A percentile compares a stretch with the other conserved stretches of the same genome.
These are phyloP conservation scores for Pomatorhinus ruficollis DNA, from an alignment of 2,113 vertebrate species.

Conservation along the genomic window DNA sequence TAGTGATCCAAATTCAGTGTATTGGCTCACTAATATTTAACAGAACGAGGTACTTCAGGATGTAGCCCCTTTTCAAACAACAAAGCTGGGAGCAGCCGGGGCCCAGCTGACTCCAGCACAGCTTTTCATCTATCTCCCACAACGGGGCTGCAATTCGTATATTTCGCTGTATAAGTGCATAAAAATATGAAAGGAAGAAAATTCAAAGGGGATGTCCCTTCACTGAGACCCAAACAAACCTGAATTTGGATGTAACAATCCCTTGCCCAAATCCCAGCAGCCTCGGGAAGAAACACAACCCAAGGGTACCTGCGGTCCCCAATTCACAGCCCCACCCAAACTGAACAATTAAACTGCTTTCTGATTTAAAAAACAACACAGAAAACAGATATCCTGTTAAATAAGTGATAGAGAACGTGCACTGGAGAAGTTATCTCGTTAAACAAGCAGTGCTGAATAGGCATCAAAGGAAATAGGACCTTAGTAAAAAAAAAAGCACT, in stretches of 20 bases:
- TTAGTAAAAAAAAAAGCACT: not conserved
- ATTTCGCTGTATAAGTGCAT: not conserved
- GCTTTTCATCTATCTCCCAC: not conserved
- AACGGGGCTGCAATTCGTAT: not conserved
- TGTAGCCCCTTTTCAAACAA: not conserved
- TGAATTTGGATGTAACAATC: not conserved
- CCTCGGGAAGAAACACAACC: not conserved
- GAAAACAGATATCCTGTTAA: not conserved
- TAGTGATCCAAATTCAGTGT: not conserved
- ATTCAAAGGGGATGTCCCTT: not conserved
- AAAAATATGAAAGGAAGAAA: not conserved
- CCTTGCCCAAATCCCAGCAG: not conserved
- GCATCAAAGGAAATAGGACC: not conserved
- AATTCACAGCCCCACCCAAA: not conserved
- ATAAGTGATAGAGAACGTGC: not conserved
- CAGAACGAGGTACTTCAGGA: not conserved
- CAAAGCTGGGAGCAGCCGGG: not conserved
- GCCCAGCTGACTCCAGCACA: not conserved
- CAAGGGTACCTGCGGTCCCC: not conserved
- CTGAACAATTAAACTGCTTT: not conserved
- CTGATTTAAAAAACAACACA: not conserved
- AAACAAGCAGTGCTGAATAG: not conserved
- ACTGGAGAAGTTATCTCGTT: not conserved
- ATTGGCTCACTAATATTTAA: constrained; percentile 41
- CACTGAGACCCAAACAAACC: not conserved